Base-by-base conservation (phyloP, 2,797 vertebrate genomes). In the Hydrocynus forskahlii region DNA sequence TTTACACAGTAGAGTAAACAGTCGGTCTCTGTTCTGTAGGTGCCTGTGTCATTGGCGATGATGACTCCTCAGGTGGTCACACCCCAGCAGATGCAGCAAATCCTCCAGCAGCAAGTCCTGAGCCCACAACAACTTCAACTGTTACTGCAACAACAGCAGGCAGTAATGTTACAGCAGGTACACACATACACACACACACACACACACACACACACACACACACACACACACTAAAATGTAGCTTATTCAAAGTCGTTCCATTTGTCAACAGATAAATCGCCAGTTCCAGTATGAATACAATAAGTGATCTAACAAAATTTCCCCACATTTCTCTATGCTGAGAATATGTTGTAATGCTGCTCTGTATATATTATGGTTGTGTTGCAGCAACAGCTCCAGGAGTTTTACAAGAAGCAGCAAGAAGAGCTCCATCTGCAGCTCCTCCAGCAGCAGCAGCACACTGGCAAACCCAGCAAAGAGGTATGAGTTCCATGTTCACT, bases 91-190 rank as follows among this genome's bases (percentile, higher is more conserved):
- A 95, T 97, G 92, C 97, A 99, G 92, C 96, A 96, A 92, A 95
- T 96, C 81, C 92, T 96, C 80, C 97, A 98, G 92, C 97, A 97
- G 91, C 97, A 97, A 93, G 94, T 97, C 90, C 95, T 98, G 91
- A 98, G 92, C 88, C 97, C 98, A 76, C 98, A 98, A 92, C 98
- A 99, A 91, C 95, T 99, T 90, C 97, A 99, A 89, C 95, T 96
- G 72, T 94, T 99, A 89, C 96, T 99, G 88, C 98, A 99, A 87
- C 98, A 99, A 90, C 97, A 99, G 91, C 98, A 99, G 94, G 96
- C 97, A 93, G 96, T 99, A 94, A 97, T 99, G 97, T 95, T 99
- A 93, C 98, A 99, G 91, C 98, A 99, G 97, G 98, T 99, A 95
- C 9, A 35, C 21, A 17, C 59, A 62, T 99, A 95, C 9, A 35